Evolutionary conservation across 2,888 invertebrate species (phyloP).

Genomic region (Sturmia bella): DNA sequence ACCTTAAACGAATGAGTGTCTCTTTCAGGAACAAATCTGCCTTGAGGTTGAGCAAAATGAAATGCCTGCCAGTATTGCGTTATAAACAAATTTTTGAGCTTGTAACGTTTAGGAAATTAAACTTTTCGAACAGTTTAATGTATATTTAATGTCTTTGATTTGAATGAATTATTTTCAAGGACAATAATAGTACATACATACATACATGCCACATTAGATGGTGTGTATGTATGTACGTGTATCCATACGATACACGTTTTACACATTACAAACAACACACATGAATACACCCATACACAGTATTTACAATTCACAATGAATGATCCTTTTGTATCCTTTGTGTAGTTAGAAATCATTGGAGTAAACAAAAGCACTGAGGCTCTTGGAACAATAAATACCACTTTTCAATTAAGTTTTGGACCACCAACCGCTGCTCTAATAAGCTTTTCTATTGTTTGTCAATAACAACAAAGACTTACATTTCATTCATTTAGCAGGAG

Average conservation of each 20-base stretch:
- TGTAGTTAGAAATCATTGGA: slow-evolving; percentile 33
- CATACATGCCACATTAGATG: too few species aligned
- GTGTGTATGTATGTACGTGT: too few species aligned
- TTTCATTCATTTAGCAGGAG: slow-evolving; percentile 3
- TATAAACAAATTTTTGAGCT: too few species aligned
- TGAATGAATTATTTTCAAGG: too few species aligned
- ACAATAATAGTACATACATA: neutral
- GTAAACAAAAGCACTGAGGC: slow-evolving; percentile 1
- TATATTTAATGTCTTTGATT: neutral
- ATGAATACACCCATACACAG: slow-evolving; percentile 7
- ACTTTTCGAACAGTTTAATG: neutral
- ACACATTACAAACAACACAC: neutral
- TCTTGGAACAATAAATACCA: slow-evolving; percentile 28
- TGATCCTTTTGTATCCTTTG: slow-evolving; percentile 31
- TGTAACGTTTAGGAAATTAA: too few species aligned
- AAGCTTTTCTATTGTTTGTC: slow-evolving; percentile 41
- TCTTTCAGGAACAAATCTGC: too few species aligned
- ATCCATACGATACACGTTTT: neutral
- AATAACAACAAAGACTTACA: slow-evolving; percentile 37
- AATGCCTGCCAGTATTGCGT: too few species aligned
- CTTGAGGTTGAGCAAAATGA: too few species aligned
- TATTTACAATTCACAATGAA: neutral
- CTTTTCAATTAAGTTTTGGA: slow-evolving; percentile 44
- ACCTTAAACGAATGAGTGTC: too few species aligned
- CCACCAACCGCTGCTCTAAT: slow-evolving; percentile 42